Percentiles rank a stretch among this genome's conserved stretches.
phyloP scores from a whole-genome alignment of 1,140 invertebrate genomes.

The Thaumetopoea pityocampa region DNA sequence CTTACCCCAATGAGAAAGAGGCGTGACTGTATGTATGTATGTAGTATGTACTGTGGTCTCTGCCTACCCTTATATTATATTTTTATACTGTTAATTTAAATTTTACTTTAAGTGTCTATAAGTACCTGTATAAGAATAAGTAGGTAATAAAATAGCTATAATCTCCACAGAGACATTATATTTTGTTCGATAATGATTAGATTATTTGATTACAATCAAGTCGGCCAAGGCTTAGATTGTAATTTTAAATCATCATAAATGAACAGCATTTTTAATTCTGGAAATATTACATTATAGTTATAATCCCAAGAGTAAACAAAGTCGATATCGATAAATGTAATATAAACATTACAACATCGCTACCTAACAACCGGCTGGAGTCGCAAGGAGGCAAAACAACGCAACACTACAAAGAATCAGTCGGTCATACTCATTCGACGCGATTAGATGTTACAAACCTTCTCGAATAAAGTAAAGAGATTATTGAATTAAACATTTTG shows the following conservation, averaged over 20 bases:
- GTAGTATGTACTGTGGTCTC: too few relatives aligned
- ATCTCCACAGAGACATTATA: too few relatives aligned
- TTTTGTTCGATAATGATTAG: too few relatives aligned
- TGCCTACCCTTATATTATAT: too few relatives aligned
- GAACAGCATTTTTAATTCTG: not conserved
- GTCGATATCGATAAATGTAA: conserved; percentile 56
- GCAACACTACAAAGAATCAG: conserved; percentile 71
- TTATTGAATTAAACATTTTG: conserved; percentile 20
- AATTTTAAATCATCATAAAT: conserved; percentile 1
- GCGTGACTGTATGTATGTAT: too few relatives aligned
- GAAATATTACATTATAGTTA: conserved; percentile 3
- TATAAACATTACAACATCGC: conserved; percentile 59
- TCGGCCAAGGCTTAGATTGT: too few relatives aligned
- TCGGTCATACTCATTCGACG: conserved; percentile 63
- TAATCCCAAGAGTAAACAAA: not conserved
- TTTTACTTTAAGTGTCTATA: too few relatives aligned
- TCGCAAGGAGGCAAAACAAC: conserved; percentile 56
- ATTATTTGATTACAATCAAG: too few relatives aligned
- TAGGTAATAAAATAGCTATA: too few relatives aligned
- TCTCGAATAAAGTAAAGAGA: conserved; percentile 6
- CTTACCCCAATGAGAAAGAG: too few relatives aligned
- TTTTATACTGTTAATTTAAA: too few relatives aligned
- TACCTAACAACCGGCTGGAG: conserved; percentile 50
- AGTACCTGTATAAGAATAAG: too few relatives aligned
- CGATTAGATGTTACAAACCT: conserved; percentile 31